phyloP scores from a whole-genome alignment of 2,113 vertebrate genomes.

The Himantopus leucocephalus region DNA sequence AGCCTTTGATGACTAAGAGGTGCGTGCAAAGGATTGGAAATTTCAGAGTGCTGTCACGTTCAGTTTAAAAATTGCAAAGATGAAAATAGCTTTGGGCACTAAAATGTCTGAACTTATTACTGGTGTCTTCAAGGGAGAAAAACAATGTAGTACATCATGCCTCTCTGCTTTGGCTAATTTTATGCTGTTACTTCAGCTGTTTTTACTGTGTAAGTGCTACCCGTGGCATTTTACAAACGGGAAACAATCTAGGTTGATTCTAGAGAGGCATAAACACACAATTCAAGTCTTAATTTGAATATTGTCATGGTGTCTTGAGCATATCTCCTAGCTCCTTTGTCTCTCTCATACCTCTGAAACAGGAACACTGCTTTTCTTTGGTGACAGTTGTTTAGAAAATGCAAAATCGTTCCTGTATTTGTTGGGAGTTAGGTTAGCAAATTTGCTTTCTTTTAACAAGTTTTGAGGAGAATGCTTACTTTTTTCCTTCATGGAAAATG shows the following conservation, averaged over 20 bases:
- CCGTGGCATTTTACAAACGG: accelerated
- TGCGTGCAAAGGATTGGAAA: not conserved
- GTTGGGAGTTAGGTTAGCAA: not conserved
- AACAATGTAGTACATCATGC: not conserved
- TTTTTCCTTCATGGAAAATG: not conserved
- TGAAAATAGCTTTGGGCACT: not conserved
- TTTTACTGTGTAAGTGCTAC: not conserved
- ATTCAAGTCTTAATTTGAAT: not conserved
- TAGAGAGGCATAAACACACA: not conserved
- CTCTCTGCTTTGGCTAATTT: not conserved
- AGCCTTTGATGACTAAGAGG: conserved; percentile 30
- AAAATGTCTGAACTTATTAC: not conserved
- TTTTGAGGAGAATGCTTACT: not conserved
- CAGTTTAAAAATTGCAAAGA: not conserved
- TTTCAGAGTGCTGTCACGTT: not conserved
- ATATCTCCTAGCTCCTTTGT: not conserved
- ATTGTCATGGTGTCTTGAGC: not conserved
- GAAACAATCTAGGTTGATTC: not conserved
- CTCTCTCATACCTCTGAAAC: not conserved
- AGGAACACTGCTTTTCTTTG: not conserved
- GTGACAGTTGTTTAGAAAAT: not conserved
- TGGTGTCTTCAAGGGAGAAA: not conserved
- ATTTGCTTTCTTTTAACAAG: not conserved
- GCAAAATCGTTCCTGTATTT: not conserved
- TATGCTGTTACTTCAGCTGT: not conserved